Evolutionary conservation across 2,888 invertebrate species (phyloP).

Genomic region (Saturnia pavonia): DNA sequence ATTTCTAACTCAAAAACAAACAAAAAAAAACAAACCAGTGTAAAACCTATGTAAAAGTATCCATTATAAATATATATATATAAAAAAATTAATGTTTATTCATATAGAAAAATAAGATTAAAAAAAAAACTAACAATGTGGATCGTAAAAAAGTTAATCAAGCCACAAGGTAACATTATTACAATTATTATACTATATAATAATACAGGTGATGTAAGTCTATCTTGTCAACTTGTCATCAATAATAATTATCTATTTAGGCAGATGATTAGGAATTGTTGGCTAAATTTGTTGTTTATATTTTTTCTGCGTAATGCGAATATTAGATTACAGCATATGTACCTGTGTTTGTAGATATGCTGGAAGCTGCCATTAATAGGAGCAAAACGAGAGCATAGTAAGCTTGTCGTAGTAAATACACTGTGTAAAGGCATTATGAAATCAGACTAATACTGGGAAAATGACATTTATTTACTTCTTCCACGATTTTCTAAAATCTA

Average conservation of each 20-base stretch:
- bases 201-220: neutral
- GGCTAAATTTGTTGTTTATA: slow-evolving; percentile 35
- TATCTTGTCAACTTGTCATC: neutral
- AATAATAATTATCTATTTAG: neutral
- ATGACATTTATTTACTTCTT: neutral
- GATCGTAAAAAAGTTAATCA: neutral
- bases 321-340: slow-evolving; percentile 28
- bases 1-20: neutral
- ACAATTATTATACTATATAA: neutral
- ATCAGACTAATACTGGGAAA: slow-evolving; percentile 19
- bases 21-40: no score
- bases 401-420: slow-evolving; percentile 45
- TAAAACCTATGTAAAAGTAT: no score
- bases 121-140: neutral
- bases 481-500: neutral
- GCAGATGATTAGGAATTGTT: slow-evolving; percentile 24
- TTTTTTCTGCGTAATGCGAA: slow-evolving; percentile 22
- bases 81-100: neutral
- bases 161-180: neutral
- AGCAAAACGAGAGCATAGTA: slow-evolving; percentile 45
- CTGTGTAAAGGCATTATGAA: slow-evolving; percentile 52
- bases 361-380: slow-evolving; percentile 39
- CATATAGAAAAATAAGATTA: neutral
- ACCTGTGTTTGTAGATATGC: slow-evolving; percentile 47
- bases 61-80: no score